Evolutionary conservation across 2,113 vertebrate genomes (phyloP).

Genomic region (Corythornis madagascariensis): DNA sequence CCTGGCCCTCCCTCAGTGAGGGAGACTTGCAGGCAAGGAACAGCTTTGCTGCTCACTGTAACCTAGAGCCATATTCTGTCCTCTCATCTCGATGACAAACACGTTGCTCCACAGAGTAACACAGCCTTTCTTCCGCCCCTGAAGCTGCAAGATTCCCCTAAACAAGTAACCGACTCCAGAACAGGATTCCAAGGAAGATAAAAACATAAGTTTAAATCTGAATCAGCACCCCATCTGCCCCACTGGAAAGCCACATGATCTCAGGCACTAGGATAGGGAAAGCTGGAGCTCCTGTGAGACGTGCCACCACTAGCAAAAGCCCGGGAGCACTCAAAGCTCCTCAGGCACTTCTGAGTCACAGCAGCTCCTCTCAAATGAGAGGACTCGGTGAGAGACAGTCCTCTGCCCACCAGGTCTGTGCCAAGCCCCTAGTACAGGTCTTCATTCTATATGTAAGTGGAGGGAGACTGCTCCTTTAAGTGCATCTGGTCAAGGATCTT

Average conservation of each 20-base stretch:
- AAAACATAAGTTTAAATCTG: neutral
- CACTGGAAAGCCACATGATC: neutral
- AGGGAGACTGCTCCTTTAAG: neutral
- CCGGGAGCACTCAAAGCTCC: neutral
- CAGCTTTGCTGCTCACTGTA: neutral
- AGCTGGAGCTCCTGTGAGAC: neutral
- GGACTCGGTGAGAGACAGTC: neutral
- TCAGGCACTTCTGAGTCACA: accelerated
- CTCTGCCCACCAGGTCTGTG: neutral
- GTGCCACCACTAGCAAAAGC: neutral
- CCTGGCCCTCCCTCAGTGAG: accelerated
- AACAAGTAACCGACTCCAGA: neutral
- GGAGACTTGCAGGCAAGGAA: neutral
- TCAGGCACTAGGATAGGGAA: neutral
- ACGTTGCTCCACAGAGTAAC: neutral
- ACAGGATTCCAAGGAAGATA: neutral
- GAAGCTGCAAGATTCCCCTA: neutral
- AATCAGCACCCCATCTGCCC: neutral
- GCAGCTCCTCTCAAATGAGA: neutral
- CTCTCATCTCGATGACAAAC: neutral
- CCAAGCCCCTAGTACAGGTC: neutral
- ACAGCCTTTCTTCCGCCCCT: neutral
- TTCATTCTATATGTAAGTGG: neutral
- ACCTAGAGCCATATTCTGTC: neutral
- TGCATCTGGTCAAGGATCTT: neutral